Evolutionary conservation across 1,140 invertebrate genomes (phyloP), one percentile per base, ranked within the genome.

Genomic region (Oncopodura yosiiana): DNA sequence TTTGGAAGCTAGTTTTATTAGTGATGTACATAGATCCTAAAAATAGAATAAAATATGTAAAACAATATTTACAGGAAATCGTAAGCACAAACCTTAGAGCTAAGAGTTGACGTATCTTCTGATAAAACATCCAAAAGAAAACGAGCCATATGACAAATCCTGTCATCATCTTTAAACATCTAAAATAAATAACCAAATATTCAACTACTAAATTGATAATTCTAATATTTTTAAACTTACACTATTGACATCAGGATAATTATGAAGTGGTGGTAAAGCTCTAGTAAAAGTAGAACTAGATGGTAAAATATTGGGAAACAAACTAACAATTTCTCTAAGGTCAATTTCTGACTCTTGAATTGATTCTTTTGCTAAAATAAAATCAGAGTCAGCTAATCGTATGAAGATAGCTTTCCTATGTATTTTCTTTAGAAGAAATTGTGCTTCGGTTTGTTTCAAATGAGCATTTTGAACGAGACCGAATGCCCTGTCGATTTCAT

Each of bases 401-500:
- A 49, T 21, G 38, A 64, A 64, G n/a, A 57, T 45, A 29, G 58
- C 62, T 37, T 56, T 58, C 34, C 49, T 19, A 24, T 56, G 51
- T 21, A 61, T 58, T 56, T 58, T 51, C 43, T 49, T 42, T 8
- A 34, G 11, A 16, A 64, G 46, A 39, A 19, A 24, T 18, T 49
- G 26, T 19, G 46, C 29, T 41, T 54, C 32, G 4, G 58, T 55
- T 5, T 5, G 4, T 45, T 55, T 54, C 3, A 61, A 23, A 48
- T 45, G 39, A 14, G 62, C 56, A 4, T 49, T 41, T 50, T 64
- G 26, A 8, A 64, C 30, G 5, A 64, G 37, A 34, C 34, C 41
- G 18, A 64, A 46, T 3, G 62, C 62, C 38, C 54, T 53, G 14
- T 53, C 54, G 27, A 61, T 55, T 46, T 61, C 52, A 11, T 64